Percentiles rank a stretch among this genome's conserved stretches.
Evolutionary conservation across 1,140 invertebrate species (phyloP).

Genomic region (Ylistrum balloti): DNA sequence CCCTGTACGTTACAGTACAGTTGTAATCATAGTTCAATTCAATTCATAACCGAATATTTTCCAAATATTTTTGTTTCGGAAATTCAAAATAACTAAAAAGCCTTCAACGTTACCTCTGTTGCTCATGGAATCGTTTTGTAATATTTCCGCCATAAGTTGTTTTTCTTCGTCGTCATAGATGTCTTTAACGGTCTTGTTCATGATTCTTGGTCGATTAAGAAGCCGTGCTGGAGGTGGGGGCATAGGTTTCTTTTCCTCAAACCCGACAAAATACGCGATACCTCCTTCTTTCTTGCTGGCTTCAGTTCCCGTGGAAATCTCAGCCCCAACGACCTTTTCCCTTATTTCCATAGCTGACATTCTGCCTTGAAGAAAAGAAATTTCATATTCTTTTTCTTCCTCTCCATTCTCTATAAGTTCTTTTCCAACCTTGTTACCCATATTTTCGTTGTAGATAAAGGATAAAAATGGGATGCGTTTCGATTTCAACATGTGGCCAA

Average conservation of each 20-base stretch:
- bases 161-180: not conserved
- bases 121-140: not conserved
- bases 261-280: not conserved
- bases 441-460: not conserved
- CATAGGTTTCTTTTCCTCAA: constrained; percentile 1
- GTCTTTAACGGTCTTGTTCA: not conserved
- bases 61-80: not conserved
- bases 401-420: not conserved
- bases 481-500: not conserved
- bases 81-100: not conserved
- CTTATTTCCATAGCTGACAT: constrained; percentile 17
- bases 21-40: too few relatives aligned
- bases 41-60: too few relatives aligned
- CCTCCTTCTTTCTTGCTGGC: constrained; percentile 12
- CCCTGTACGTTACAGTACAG: too few relatives aligned
- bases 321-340: not conserved
- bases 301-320: not conserved
- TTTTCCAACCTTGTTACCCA: not conserved
- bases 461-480: not conserved
- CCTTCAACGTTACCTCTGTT: not conserved
- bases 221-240: not conserved
- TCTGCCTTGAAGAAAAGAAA: not conserved
- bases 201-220: not conserved
- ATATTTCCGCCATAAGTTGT: not conserved
- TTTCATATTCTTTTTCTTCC: constrained; percentile 20